These are phyloP conservation scores for Atherinomorus stipes DNA, from an alignment of 2,113 vertebrate genomes.

Conservation along the genomic window DNA sequence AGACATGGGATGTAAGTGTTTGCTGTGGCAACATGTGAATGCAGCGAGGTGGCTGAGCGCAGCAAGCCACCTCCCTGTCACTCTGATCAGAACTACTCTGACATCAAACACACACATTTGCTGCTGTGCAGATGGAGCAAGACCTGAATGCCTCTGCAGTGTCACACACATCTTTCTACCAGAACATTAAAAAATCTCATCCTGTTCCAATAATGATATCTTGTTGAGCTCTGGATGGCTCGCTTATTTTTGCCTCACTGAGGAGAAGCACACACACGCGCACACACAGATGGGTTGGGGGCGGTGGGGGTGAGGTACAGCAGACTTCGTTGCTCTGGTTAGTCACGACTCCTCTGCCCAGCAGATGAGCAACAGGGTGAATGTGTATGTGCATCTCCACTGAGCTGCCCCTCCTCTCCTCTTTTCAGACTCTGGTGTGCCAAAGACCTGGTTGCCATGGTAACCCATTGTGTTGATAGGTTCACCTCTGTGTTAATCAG, in stretches of 20 bases:
- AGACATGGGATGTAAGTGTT: conserved; percentile 65
- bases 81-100: conserved; percentile 52
- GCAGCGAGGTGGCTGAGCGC: conserved; percentile 40
- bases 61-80: conserved; percentile 35
- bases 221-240: conserved; percentile 12
- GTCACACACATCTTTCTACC: not conserved
- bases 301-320: conserved; percentile 9
- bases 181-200: not conserved
- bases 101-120: conserved; percentile 51
- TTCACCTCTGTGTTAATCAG: conserved; percentile 80
- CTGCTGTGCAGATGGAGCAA: conserved; percentile 13
- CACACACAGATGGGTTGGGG: conserved; percentile 25
- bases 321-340: conserved; percentile 62
- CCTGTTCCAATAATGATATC: conserved; percentile 11
- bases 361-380: conserved; percentile 76
- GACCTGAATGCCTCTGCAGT: conserved; percentile 3
- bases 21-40: conserved; percentile 68
- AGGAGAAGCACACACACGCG: conserved; percentile 20
- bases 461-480: conserved; percentile 76
- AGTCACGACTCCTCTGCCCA: conserved; percentile 79
- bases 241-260: conserved; percentile 26
- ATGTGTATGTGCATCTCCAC: conserved; percentile 13
- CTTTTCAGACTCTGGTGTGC: conserved; percentile 55
- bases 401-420: conserved; percentile 35
- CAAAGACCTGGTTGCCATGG: conserved; percentile 78